phyloP scores from a whole-genome alignment of 2,113 vertebrate genomes.

The Ammodytes dubius region DNA sequence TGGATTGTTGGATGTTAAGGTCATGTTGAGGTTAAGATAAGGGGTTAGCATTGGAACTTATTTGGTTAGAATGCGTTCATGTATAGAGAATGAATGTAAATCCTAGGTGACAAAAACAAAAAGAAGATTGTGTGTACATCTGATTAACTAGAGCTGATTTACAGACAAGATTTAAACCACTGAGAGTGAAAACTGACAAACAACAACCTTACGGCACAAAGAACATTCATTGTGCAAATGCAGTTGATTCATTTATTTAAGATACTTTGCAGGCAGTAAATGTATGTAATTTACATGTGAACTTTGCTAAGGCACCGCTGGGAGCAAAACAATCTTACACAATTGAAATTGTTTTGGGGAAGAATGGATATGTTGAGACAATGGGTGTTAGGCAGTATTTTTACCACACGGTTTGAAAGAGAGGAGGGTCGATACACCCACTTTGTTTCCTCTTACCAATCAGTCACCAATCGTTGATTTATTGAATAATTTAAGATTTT shows the following conservation, averaged over 20 bases:
- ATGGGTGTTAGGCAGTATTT: constrained; percentile 68
- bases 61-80: too few species aligned
- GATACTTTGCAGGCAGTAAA: neutral
- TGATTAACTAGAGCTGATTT: neutral
- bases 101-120: neutral
- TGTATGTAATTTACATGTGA: constrained; percentile 16
- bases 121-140: neutral
- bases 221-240: neutral
- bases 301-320: constrained; percentile 41
- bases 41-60: neutral
- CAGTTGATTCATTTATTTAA: neutral
- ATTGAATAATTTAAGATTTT: constrained; percentile 42
- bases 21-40: neutral
- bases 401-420: constrained; percentile 67
- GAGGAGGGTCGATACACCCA: constrained; percentile 56
- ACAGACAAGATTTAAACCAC: constrained; percentile 2
- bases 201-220: neutral
- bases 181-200: neutral
- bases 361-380: constrained; percentile 74
- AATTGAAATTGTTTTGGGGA: constrained; percentile 78
- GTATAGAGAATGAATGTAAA: neutral
- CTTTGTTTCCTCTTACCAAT: constrained; percentile 64
- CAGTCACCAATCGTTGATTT: constrained; percentile 55
- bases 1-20: too few species aligned
- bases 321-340: constrained; percentile 44